These are phyloP conservation scores for Drosophila melanosoma DNA, from an alignment of 2,888 invertebrate genomes.

Conservation along the genomic window DNA sequence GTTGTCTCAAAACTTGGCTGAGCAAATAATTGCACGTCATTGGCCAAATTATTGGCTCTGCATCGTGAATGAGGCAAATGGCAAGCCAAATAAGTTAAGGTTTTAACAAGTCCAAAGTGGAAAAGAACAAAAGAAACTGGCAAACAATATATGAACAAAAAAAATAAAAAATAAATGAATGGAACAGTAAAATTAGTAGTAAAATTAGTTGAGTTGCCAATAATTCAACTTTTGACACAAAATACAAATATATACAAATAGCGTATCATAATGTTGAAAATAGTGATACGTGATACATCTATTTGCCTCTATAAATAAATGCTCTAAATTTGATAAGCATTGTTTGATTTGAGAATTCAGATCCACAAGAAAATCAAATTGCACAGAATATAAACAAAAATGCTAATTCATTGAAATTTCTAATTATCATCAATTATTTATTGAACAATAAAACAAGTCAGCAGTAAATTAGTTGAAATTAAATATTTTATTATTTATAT, in stretches of 20 bases:
- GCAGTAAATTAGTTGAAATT: not conserved
- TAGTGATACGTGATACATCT: no score
- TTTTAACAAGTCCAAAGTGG: constrained; percentile 7
- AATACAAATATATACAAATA: not conserved
- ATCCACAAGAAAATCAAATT: not conserved
- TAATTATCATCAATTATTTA: not conserved
- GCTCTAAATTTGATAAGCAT: no score
- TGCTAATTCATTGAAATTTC: not conserved
- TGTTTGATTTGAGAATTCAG: no score
- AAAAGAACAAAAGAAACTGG: not conserved
- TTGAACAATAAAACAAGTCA: not conserved
- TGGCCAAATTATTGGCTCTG: constrained; percentile 72
- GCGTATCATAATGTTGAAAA: not conserved
- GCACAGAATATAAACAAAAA: not conserved
- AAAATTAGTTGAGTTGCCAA: not conserved
- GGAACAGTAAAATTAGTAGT: not conserved
- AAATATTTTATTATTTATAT: no score
- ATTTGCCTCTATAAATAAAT: no score
- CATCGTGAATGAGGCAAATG: constrained; percentile 16
- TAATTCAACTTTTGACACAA: constrained; percentile 2
- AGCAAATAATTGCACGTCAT: constrained; percentile 77
- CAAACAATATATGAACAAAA: constrained; percentile 1
- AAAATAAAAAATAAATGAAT: not conserved
- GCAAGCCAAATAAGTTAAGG: constrained; percentile 10
- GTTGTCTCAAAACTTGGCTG: constrained; percentile 63